phyloP scores from a whole-genome alignment of 2,113 vertebrate species.

The Cyprinodon tularosa region DNA sequence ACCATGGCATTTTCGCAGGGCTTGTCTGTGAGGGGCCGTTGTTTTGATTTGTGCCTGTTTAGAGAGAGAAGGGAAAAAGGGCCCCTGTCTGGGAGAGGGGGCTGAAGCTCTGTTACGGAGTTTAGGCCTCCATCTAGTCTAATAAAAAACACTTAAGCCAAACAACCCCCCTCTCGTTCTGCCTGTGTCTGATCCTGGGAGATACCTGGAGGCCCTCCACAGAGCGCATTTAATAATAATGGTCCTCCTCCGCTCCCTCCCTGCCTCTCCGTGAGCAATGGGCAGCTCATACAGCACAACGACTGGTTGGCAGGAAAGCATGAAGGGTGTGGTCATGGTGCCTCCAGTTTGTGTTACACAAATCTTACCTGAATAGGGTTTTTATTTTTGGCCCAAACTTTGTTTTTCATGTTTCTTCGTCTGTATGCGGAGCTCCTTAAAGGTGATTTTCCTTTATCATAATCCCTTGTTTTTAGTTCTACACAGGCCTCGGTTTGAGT shows the following conservation, averaged over 20 bases:
- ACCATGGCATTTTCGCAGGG: conserved; percentile 54
- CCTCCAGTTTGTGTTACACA: conserved; percentile 21
- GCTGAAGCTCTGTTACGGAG: conserved; percentile 76
- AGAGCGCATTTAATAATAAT: conserved; percentile 74
- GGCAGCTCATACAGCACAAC: background rate
- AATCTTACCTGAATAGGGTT: conserved; percentile 7
- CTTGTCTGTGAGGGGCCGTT: conserved; percentile 68
- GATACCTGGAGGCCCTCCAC: conserved; percentile 76
- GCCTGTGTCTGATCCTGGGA: conserved; percentile 72
- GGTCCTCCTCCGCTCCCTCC: conserved; percentile 15
- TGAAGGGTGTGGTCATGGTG: conserved; percentile 41
- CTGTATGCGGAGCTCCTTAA: conserved; percentile 46
- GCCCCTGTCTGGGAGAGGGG: conserved; percentile 76
- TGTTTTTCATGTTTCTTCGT: conserved; percentile 29
- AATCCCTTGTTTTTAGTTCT: conserved; percentile 66
- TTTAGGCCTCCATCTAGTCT: conserved; percentile 81
- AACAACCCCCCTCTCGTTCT: conserved; percentile 71
- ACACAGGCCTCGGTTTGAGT: conserved; percentile 55
- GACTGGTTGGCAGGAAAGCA: background rate
- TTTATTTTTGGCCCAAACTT: conserved; percentile 41
- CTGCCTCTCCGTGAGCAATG: conserved; percentile 13
- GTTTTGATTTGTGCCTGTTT: conserved; percentile 78
- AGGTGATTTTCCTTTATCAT: conserved; percentile 53
- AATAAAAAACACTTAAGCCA: conserved; percentile 83
- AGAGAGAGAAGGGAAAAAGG: conserved; percentile 61